Evolutionary conservation across 2,888 invertebrate genomes (phyloP).

Genomic region (Rhamphomyia laevipes): DNA sequence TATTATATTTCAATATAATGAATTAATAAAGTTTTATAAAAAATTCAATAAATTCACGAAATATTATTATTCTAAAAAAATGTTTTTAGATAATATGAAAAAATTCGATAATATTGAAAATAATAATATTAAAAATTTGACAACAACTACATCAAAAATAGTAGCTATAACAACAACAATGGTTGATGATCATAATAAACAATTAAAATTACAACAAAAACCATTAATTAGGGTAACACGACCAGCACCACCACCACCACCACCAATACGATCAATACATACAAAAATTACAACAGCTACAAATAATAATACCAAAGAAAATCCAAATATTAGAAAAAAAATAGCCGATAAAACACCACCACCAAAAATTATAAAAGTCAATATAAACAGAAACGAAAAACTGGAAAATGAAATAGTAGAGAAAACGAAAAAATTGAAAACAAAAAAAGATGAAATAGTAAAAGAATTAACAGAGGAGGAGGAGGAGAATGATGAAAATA

Average conservation of each 20-base stretch:
- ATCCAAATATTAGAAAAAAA: neutral
- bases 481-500: constrained; percentile 26
- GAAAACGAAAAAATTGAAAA: neutral
- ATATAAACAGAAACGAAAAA: neutral
- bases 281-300: neutral
- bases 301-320: neutral
- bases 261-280: neutral
- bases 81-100: neutral
- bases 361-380: constrained; percentile 3
- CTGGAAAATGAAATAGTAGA: neutral
- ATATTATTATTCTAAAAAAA: neutral
- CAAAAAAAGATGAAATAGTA: neutral
- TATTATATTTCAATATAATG: neutral
- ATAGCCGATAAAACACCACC: neutral
- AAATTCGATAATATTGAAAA: neutral
- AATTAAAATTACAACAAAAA: neutral
- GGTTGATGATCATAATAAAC: neutral
- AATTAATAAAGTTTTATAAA: neutral
- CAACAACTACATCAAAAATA: too few species aligned
- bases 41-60: neutral
- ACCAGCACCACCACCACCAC: neutral
- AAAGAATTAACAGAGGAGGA: neutral
- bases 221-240: neutral
- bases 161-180: neutral
- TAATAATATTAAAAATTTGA: neutral